Conservation (phyloP, 1,140 invertebrate genomes). For the Euwallacea fornicatus region DNA sequence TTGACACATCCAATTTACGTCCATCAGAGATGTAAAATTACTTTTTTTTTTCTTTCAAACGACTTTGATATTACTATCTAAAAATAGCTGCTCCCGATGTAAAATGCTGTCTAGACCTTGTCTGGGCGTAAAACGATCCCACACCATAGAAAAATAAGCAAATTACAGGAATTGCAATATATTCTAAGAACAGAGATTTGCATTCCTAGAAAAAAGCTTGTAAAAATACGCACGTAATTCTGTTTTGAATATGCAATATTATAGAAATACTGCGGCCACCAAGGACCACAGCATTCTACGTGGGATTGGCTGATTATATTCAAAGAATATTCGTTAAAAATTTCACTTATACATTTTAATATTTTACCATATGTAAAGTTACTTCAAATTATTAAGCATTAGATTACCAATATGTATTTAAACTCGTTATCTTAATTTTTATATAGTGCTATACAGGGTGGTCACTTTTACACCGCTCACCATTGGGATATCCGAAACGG, state of each 20-base stretch:
- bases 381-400: too few species aligned
- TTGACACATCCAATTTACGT: neutral
- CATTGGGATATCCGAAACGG: too few species aligned
- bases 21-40: neutral
- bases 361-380: neutral
- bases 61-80: neutral
- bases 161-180: neutral
- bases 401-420: too few species aligned
- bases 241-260: conserved; percentile 20
- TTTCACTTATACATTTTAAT: conserved; percentile 7
- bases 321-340: conserved; percentile 1
- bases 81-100: neutral
- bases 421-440: too few species aligned
- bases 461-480: too few species aligned
- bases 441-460: too few species aligned
- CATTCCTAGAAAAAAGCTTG: neutral
- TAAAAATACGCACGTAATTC: conserved; percentile 3
- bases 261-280: conserved; percentile 20
- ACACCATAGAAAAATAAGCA: neutral
- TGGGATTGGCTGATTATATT: conserved; percentile 11
- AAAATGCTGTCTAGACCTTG: neutral
- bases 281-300: conserved; percentile 26
- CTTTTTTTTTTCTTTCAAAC: neutral
- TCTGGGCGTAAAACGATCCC: neutral
- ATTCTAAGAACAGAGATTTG: conserved; percentile 5